Evolutionary conservation across 2,797 vertebrate species (phyloP), one percentile per base, ranked within the genome.

Genomic region (Okamejei kenojei): DNA sequence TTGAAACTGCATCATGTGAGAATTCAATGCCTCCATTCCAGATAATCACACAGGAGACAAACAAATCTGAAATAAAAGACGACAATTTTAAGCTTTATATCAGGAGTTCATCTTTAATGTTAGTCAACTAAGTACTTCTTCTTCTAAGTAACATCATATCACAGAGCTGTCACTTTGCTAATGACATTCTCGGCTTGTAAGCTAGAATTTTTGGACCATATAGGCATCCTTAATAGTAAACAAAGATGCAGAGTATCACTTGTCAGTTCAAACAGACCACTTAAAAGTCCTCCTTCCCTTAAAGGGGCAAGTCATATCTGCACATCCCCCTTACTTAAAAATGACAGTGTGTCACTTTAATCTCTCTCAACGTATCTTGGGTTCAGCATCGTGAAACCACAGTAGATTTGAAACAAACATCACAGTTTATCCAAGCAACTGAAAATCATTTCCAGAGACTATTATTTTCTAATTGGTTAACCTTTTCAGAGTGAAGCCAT

Each of bases 181-280:
- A 68, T 88, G 21, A n/a, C 32, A 15, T 35, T 68, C 19, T 68
- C 68, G 84, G 61, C 15, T 88, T 68, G 61, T 32, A 35, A 68
- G 63, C 63, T 9, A 19, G n/a, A 9, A 35, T 88, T 68, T 88
- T 15, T 68, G 84, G 84, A 68, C 84, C 23, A 32, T 32, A 45
- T 19, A 8, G n/a, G n/a, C 1, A 86, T 68, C 61, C 84, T 65
- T 68, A 88, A 35, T 88, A 21, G 19, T 35, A 58, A 88, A 68
- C 65, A 68, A n/a, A 84, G 81, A 68, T 7, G 19, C 84, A 35
- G n/a, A 68, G 17, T 68, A 88, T 68, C 84, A 88, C n/a, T 88
- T 88, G 84, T 68, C 84, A 88, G 84, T 88, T 88, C 84, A 88
- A 88, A 88, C 68, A 88, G 61, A 88, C n/a, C 61, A 88, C 84